Evolutionary conservation across 53 echinoderm and acorn worm genomes (phyloP).

Genomic region (Holothuria leucospilota): DNA sequence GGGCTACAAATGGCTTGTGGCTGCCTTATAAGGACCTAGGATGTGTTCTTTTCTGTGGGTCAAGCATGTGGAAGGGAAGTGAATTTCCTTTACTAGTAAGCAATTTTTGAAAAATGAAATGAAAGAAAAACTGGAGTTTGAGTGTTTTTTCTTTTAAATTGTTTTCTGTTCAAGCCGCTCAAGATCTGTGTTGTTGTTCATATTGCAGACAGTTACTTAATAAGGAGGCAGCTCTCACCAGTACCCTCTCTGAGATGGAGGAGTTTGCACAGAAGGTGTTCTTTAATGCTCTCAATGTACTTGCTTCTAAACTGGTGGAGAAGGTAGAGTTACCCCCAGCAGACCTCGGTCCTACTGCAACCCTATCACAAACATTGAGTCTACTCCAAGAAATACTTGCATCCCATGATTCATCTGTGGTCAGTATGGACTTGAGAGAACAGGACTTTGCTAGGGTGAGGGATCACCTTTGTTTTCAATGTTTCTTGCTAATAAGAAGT

Average conservation of each 20-base stretch:
- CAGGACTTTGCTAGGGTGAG: conserved; percentile 92
- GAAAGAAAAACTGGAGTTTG: no score
- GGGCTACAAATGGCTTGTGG: no score
- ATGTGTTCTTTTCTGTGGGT: no score
- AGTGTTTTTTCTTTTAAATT: no score
- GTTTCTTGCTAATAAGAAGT: no score
- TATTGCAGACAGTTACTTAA: conserved; percentile 76
- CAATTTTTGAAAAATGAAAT: no score
- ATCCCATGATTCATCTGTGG: conserved; percentile 99
- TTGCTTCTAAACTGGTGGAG: conserved; percentile 91
- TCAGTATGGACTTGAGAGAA: conserved; percentile 92
- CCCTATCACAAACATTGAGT: conserved; percentile 77
- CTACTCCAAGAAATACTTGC: conserved; percentile 83
- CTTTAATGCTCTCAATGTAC: conserved; percentile 95
- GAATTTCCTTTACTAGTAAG: no score
- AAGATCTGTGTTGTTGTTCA: background rate
- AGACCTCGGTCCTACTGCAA: conserved; percentile 90
- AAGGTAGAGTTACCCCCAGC: conserved; percentile 97
- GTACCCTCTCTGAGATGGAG: conserved; percentile 89
- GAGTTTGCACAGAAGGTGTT: conserved; percentile 96
- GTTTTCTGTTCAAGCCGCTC: background rate
- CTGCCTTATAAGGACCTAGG: no score
- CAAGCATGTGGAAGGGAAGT: no score
- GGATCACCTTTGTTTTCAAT: no score
- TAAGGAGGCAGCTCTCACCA: conserved; percentile 79